A percentile compares a stretch with the other conserved stretches of the same genome.
These are phyloP conservation scores for Sesia apiformis DNA, from an alignment of 2,888 invertebrate species.

Conservation along the genomic window DNA sequence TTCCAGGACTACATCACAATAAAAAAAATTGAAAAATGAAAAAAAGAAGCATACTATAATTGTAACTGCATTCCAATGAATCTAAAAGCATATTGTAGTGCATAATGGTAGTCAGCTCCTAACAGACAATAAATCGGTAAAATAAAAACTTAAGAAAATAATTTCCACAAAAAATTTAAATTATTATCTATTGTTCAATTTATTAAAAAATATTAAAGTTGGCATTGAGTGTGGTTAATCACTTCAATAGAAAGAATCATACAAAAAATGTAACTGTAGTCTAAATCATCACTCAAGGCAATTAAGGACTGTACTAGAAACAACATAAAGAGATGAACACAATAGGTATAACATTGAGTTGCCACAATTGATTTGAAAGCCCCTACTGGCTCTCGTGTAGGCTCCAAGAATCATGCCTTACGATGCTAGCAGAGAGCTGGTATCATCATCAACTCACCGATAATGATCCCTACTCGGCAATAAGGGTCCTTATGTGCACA, in stretches of 20 bases:
- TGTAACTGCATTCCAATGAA: constrained; percentile 1
- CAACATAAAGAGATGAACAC: neutral
- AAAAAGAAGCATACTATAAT: constrained; percentile 4
- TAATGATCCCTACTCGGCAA: constrained; percentile 88
- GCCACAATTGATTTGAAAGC: constrained; percentile 35
- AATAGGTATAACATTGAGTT: constrained; percentile 11
- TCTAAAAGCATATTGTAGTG: neutral
- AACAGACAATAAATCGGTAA: neutral
- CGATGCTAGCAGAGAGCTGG: constrained; percentile 38
- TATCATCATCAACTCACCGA: constrained; percentile 80
- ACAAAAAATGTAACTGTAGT: too few relatives aligned
- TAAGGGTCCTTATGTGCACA: constrained; percentile 87
- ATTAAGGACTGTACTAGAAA: too few relatives aligned
- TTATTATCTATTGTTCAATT: neutral
- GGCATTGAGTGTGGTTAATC: too few relatives aligned
- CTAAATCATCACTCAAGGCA: too few relatives aligned
- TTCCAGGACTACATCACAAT: constrained; percentile 1
- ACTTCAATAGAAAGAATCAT: too few relatives aligned
- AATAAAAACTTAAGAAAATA: neutral
- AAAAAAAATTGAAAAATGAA: constrained; percentile 2
- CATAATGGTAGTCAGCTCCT: neutral
- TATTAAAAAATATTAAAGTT: too few relatives aligned
- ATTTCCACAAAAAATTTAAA: neutral
- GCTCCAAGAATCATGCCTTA: constrained; percentile 52
- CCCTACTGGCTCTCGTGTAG: constrained; percentile 52